phyloP scores from a whole-genome alignment of 2,888 invertebrate species.

The Ectobius pallidus region DNA sequence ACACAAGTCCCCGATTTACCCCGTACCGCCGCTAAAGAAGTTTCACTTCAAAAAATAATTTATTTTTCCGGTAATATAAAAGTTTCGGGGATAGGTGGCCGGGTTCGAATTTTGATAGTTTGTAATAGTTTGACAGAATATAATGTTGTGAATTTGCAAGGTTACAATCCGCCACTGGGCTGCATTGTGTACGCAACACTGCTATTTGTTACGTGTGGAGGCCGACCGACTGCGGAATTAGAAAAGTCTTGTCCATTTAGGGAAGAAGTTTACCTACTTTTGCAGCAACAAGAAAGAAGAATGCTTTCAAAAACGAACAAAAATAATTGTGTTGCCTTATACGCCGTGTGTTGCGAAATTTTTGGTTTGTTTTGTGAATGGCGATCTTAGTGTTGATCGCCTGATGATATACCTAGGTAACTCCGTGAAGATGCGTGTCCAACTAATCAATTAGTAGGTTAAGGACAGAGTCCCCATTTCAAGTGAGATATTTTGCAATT shows the following conservation, averaged over 20 bases:
- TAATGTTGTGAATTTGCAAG: too few relatives aligned
- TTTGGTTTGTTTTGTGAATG: slow-evolving; percentile 5
- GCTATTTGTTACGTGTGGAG: slow-evolving; percentile 17
- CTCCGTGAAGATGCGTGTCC: too few relatives aligned
- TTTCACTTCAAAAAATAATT: too few relatives aligned
- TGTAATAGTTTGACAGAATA: too few relatives aligned
- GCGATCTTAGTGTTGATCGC: not conserved
- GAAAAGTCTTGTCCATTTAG: slow-evolving; percentile 28
- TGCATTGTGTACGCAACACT: not conserved
- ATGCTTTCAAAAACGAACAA: slow-evolving; percentile 20
- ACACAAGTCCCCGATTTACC: too few relatives aligned
- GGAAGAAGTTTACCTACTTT: slow-evolving; percentile 30
- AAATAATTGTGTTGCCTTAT: slow-evolving; percentile 2
- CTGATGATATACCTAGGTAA: too few relatives aligned
- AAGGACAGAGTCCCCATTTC: too few relatives aligned
- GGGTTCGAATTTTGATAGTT: not conserved
- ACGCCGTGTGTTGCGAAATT: slow-evolving; percentile 14
- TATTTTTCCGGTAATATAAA: too few relatives aligned
- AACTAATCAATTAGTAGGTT: too few relatives aligned
- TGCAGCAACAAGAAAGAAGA: not conserved
- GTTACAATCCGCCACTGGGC: slow-evolving; percentile 7
- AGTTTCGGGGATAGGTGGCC: not conserved
- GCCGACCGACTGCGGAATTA: slow-evolving; percentile 20
- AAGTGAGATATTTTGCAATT: too few relatives aligned
- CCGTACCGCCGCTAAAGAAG: too few relatives aligned